Evolutionary conservation across 2,888 invertebrate genomes (phyloP), one percentile per base, ranked within the genome.

Genomic region (Protophormia terraenovae): DNA sequence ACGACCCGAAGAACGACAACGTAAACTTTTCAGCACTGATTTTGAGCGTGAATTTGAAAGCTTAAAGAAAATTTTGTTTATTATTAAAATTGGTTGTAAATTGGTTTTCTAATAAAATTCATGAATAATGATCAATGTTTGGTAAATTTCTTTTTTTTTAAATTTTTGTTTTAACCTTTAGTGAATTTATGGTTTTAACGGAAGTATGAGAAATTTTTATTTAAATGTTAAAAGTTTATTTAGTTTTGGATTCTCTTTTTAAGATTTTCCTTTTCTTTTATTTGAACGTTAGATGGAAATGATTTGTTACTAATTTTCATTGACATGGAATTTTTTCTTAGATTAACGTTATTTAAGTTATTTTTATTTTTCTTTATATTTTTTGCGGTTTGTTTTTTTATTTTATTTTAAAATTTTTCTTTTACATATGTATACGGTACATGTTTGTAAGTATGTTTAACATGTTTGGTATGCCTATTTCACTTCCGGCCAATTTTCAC

Each of bases 1-100:
- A 58, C 88, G 86, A 66, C 89, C 87, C 60, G 87, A 86, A n/a
- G 89, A 87, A 86, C 89, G 89, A 87, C 89, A 89, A 87, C 90
- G 88, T 76, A 90, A 89, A 87, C 90, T 90, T 89, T 89, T 90
- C 87, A 90, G 87, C 83, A 90, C 89, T 45, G 89, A 90, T 86
- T 89, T 90, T 78, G 90, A 90, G 83, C 90, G 89, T 86, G 89
- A 86, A 87, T 84, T 88, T 81, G 88, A 83, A 82, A 89, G 87
- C 90, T 90, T 69, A 58, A 29, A 72, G 14, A 73, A 38, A 67
- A 41, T 10, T 19, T 69, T n/a, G n/a, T n/a, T 32, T 1, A 50
- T 67, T 27, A 77, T 78, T 69, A 47, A 47, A 60, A 29, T 66
- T 45, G 8, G 19, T 10, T 12, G 27, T 10, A 75, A 47, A 53